A percentile compares a stretch with the other conserved stretches of the same genome.
Evolutionary conservation across 2,113 vertebrate species (phyloP).

Genomic region (Ophthalmolycus amberensis): DNA sequence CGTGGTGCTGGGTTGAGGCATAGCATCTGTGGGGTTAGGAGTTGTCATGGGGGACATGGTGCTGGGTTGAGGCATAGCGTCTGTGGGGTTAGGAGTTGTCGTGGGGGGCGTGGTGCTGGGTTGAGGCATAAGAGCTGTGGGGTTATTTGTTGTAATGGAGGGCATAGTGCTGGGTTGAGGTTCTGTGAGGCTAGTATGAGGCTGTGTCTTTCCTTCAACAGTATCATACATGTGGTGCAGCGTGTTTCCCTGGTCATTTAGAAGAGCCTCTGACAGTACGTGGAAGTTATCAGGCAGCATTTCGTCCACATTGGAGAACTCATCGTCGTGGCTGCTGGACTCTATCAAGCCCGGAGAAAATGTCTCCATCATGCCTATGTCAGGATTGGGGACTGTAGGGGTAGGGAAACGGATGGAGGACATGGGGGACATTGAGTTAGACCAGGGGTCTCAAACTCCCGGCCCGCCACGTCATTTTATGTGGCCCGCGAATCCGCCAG

Average conservation of each 20-base stretch:
- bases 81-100: too few relatives aligned
- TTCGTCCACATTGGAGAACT: background rate
- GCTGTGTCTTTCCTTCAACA: background rate
- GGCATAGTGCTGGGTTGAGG: background rate
- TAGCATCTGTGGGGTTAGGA: too few relatives aligned
- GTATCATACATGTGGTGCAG: background rate
- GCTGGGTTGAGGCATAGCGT: too few relatives aligned
- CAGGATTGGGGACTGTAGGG: background rate
- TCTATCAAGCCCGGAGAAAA: background rate
- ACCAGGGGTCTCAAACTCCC: too few relatives aligned
- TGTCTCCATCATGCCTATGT: background rate
- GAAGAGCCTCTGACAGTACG: background rate
- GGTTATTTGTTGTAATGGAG: too few relatives aligned
- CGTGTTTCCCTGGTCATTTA: background rate
- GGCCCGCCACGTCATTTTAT: too few relatives aligned
- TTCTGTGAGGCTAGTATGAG: background rate
- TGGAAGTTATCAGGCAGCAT: slow-evolving; percentile 16
- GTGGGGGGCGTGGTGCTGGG: too few relatives aligned
- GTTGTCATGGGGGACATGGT: too few relatives aligned
- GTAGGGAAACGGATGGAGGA: background rate
- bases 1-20: too few relatives aligned
- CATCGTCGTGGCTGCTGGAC: background rate
- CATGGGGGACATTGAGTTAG: background rate
- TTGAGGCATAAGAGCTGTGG: too few relatives aligned
- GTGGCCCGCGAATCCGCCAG: too few relatives aligned